phyloP scores from a whole-genome alignment of 2,113 vertebrate genomes.

The Zosterops lateralis region DNA sequence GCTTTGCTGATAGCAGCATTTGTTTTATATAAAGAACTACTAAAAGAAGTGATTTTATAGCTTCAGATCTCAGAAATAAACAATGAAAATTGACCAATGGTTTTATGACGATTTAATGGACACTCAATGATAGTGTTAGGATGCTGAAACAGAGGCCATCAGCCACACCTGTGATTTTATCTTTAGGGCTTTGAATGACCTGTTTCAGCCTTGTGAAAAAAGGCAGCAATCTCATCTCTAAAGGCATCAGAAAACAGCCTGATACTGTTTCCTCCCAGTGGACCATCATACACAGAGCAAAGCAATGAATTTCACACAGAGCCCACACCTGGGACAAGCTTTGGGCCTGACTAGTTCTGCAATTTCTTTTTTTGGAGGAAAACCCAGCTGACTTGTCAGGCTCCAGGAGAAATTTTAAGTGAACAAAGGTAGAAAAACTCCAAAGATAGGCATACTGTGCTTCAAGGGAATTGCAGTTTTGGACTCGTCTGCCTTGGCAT shows the following conservation, averaged over 20 bases:
- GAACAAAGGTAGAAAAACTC: neutral
- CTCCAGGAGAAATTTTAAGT: neutral
- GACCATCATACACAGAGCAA: neutral
- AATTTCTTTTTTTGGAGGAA: neutral
- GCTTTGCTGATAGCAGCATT: neutral
- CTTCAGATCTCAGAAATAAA: neutral
- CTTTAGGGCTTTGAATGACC: neutral
- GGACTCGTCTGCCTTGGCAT: neutral
- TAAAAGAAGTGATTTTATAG: neutral
- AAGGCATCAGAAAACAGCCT: neutral
- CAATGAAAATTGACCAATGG: neutral
- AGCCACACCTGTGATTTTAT: neutral
- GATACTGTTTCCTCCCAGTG: neutral
- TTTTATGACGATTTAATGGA: neutral
- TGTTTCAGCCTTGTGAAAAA: neutral
- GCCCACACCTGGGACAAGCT: neutral
- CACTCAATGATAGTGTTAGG: neutral
- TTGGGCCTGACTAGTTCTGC: neutral
- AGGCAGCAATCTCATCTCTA: neutral
- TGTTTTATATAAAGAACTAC: neutral
- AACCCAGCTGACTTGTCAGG: neutral
- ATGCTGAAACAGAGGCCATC: neutral
- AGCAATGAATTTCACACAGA: neutral
- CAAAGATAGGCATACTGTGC: neutral
- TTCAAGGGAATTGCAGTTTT: slow-evolving; percentile 1